Conservation (phyloP, 2,113 vertebrate genomes). For the Actinemys pallida region DNA sequence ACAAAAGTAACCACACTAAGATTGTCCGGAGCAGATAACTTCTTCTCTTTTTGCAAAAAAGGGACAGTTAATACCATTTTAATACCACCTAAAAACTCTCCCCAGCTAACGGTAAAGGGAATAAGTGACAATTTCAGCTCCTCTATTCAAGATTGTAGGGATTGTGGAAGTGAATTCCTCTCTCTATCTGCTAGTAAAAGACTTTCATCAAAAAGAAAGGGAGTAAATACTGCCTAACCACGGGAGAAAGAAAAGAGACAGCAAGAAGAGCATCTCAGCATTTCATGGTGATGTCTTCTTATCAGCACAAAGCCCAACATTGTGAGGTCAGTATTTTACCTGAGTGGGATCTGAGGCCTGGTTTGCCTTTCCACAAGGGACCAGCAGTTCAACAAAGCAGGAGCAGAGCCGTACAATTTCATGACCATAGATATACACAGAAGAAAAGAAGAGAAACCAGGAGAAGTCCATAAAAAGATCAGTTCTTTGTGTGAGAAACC, state of each 20-base stretch:
- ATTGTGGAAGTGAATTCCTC: neutral
- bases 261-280: slow-evolving; percentile 46
- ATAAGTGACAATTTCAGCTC: neutral
- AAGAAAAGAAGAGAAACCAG: neutral
- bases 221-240: neutral
- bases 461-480: slow-evolving; percentile 3
- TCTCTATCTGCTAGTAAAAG: neutral
- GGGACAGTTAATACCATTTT: neutral
- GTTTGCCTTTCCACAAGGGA: neutral
- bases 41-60: neutral
- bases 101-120: neutral
- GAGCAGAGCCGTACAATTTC: neutral
- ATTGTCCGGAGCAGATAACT: neutral
- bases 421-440: neutral
- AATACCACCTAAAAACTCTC: too few species aligned
- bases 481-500: slow-evolving; percentile 21
- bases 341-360: slow-evolving; percentile 3
- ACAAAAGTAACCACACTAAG: too few species aligned
- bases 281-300: slow-evolving; percentile 42
- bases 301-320: slow-evolving; percentile 47
- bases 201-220: slow-evolving; percentile 47
- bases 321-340: slow-evolving; percentile 45
- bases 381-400: neutral
- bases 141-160: neutral
- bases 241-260: slow-evolving; percentile 25